These are phyloP conservation scores for Eristalinus aeneus DNA, from an alignment of 2,888 invertebrate species.

Conservation along the genomic window DNA sequence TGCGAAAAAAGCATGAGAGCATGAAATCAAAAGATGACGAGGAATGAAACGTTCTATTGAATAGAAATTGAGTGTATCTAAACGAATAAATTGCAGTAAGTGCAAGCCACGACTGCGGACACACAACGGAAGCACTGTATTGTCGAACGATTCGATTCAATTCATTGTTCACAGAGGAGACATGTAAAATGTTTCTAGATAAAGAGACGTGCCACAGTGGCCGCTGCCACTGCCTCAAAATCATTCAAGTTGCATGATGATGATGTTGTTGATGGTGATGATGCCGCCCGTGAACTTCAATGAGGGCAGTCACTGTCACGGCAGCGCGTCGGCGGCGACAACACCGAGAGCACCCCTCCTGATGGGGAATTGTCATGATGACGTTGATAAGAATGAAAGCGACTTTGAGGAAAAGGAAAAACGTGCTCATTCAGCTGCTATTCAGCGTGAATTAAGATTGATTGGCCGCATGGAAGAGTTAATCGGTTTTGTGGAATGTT, in stretches of 20 bases:
- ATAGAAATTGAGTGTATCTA: slow-evolving; percentile 35
- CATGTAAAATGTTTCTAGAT: slow-evolving; percentile 27
- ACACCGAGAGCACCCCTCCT: slow-evolving; percentile 40
- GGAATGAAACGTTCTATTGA: slow-evolving; percentile 37
- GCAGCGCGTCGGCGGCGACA: background rate
- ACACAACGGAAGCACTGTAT: slow-evolving; percentile 36
- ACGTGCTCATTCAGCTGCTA: background rate
- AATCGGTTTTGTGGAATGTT: background rate
- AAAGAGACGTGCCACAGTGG: background rate
- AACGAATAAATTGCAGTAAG: slow-evolving; percentile 48
- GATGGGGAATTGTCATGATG: background rate
- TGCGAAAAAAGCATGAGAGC: background rate
- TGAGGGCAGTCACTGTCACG: slow-evolving; percentile 46
- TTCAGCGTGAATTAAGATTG: background rate
- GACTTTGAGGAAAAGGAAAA: background rate
- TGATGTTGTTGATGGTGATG: slow-evolving; percentile 1
- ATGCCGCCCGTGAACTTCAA: slow-evolving; percentile 55
- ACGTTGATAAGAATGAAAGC: background rate
- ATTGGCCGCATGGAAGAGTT: background rate
- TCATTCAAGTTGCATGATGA: background rate
- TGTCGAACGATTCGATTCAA: slow-evolving; percentile 29
- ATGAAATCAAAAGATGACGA: background rate
- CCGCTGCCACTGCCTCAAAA: background rate
- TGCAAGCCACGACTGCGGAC: background rate
- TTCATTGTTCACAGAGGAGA: slow-evolving; percentile 43